These are phyloP conservation scores for Castor canadensis DNA, from an alignment of 2,113 vertebrate genomes.

Conservation along the genomic window DNA sequence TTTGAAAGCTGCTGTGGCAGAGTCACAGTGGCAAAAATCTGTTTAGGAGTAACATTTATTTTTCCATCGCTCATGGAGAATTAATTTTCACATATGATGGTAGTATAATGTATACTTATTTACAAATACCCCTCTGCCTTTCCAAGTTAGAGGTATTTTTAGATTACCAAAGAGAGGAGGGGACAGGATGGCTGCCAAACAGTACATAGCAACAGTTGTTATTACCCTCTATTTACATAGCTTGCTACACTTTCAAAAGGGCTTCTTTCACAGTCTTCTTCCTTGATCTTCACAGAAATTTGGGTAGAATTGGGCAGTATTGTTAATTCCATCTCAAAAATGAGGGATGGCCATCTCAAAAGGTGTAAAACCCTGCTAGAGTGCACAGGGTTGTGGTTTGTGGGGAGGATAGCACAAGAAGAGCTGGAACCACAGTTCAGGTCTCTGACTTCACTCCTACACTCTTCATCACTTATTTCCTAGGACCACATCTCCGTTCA, in stretches of 20 bases:
- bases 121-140: background rate
- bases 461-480: background rate
- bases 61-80: background rate
- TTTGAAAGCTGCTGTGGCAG: background rate
- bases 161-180: background rate
- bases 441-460: background rate
- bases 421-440: background rate
- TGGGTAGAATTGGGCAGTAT: background rate
- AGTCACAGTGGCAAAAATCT: background rate
- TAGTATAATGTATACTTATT: background rate
- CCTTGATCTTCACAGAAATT: background rate
- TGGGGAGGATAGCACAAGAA: too few relatives aligned
- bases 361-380: background rate
- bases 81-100: background rate
- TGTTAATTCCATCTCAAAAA: background rate
- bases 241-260: background rate
- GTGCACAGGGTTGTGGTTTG: too few relatives aligned
- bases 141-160: conserved; percentile 30
- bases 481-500: fast-evolving
- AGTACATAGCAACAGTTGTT: background rate
- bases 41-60: background rate
- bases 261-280: background rate
- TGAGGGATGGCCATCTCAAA: background rate
- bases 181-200: background rate
- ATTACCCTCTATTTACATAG: background rate